Percentiles rank a stretch among this genome's conserved stretches.
phyloP scores from a whole-genome alignment of 2,888 invertebrate species.

The Bimastos eiseni region DNA sequence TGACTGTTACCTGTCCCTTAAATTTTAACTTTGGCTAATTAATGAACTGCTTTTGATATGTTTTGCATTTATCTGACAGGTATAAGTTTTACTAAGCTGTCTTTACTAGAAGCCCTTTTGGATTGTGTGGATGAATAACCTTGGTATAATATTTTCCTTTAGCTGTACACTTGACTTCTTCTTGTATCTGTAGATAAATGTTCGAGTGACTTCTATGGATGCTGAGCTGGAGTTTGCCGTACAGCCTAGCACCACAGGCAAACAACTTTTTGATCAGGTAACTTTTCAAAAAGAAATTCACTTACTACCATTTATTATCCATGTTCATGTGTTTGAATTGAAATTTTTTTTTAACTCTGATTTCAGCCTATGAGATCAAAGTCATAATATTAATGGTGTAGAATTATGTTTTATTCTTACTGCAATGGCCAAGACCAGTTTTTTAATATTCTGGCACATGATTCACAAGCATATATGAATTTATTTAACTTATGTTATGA shows the following conservation, averaged over 20 bases:
- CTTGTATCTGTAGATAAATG: slow-evolving; percentile 78
- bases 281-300: neutral
- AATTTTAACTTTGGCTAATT: neutral
- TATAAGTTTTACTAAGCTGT: neutral
- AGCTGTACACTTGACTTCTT: neutral
- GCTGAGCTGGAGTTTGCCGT: slow-evolving; percentile 99
- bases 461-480: too few relatives aligned
- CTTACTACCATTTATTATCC: neutral
- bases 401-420: too few relatives aligned
- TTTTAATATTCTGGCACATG: too few relatives aligned
- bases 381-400: too few relatives aligned
- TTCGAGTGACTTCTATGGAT: slow-evolving; percentile 99
- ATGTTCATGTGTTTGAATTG: neutral
- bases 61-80: neutral
- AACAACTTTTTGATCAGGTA: slow-evolving; percentile 96
- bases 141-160: neutral
- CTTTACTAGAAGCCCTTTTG: neutral
- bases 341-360: neutral
- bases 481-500: too few relatives aligned
- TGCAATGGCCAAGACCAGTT: too few relatives aligned
- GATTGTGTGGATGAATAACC: neutral
- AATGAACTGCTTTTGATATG: neutral
- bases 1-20: neutral
- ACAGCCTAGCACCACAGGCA: slow-evolving; percentile 98
- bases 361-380: too few relatives aligned